These are phyloP conservation scores for Yponomeuta malinellus DNA, from an alignment of 2,888 invertebrate genomes.

Conservation along the genomic window DNA sequence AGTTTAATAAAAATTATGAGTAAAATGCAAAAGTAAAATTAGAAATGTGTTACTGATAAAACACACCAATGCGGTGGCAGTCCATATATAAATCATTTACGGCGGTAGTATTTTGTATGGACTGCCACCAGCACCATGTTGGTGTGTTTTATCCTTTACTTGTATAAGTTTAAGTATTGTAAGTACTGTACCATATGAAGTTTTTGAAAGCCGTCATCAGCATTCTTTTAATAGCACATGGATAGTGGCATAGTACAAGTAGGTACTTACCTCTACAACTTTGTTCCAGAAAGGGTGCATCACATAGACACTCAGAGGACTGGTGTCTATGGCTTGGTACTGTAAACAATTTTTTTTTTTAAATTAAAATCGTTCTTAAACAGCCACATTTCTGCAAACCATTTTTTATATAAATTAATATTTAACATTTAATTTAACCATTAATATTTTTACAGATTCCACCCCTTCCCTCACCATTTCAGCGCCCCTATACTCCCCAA, in stretches of 20 bases:
- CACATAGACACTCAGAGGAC: constrained; percentile 96
- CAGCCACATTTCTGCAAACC: not conserved
- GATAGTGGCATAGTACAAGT: not conserved
- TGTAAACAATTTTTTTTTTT: constrained; percentile 70
- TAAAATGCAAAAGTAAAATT: too few species aligned
- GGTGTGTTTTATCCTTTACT: not conserved
- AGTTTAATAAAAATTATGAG: too few species aligned
- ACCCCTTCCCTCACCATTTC: too few species aligned
- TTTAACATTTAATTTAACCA: too few species aligned
- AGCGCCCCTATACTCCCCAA: too few species aligned
- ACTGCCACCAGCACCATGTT: too few species aligned
- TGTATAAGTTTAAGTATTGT: not conserved
- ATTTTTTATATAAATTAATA: too few species aligned
- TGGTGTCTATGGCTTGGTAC: constrained; percentile 98
- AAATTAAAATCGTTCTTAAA: not conserved
- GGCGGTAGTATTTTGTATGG: too few species aligned
- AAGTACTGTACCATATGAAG: not conserved
- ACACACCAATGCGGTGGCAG: not conserved
- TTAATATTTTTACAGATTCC: too few species aligned
- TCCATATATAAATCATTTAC: too few species aligned
- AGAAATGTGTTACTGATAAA: not conserved
- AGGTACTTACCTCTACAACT: constrained; percentile 89
- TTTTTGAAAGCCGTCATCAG: not conserved
- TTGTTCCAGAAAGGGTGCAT: constrained; percentile 99
- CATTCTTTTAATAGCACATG: not conserved